Percentiles rank a stretch among this genome's conserved stretches.
These are phyloP conservation scores for Stenotaenia linearis DNA, from an alignment of 2,888 invertebrate species.

Conservation along the genomic window DNA sequence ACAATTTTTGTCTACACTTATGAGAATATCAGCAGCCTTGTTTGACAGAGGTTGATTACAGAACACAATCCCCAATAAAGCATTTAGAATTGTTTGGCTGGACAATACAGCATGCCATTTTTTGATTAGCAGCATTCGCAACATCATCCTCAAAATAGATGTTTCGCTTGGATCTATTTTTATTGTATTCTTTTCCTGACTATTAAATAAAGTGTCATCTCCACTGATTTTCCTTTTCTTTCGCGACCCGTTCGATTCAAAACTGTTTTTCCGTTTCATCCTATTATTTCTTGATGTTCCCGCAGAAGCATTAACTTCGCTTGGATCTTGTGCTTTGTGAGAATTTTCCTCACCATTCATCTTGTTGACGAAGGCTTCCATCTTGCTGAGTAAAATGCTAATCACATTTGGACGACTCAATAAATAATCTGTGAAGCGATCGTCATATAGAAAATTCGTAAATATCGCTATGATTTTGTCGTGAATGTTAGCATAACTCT, in stretches of 20 bases:
- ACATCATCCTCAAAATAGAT: slow-evolving; percentile 38
- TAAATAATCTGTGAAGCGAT: too few relatives aligned
- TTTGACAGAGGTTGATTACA: slow-evolving; percentile 38
- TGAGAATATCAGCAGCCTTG: slow-evolving; percentile 39
- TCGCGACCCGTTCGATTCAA: not conserved
- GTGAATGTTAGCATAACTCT: too few relatives aligned
- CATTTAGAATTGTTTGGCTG: slow-evolving; percentile 37
- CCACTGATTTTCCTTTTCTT: not conserved
- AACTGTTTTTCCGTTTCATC: not conserved
- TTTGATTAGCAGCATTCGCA: slow-evolving; percentile 42
- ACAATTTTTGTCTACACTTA: not conserved
- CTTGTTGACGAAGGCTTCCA: too few relatives aligned
- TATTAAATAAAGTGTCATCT: not conserved
- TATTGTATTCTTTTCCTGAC: not conserved
- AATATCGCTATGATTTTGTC: too few relatives aligned
- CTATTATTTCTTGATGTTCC: not conserved
- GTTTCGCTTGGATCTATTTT: too few relatives aligned
- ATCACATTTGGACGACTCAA: too few relatives aligned
- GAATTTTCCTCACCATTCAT: too few relatives aligned
- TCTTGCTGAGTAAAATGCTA: too few relatives aligned
- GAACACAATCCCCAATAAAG: slow-evolving; percentile 41
- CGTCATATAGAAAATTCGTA: too few relatives aligned
- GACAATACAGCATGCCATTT: slow-evolving; percentile 39
- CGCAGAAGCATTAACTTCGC: too few relatives aligned
- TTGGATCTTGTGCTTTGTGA: too few relatives aligned